A percentile compares a stretch with the other conserved stretches of the same genome.
phyloP scores from a whole-genome alignment of 2,888 invertebrate species.

The Xestobium rufovillosum region DNA sequence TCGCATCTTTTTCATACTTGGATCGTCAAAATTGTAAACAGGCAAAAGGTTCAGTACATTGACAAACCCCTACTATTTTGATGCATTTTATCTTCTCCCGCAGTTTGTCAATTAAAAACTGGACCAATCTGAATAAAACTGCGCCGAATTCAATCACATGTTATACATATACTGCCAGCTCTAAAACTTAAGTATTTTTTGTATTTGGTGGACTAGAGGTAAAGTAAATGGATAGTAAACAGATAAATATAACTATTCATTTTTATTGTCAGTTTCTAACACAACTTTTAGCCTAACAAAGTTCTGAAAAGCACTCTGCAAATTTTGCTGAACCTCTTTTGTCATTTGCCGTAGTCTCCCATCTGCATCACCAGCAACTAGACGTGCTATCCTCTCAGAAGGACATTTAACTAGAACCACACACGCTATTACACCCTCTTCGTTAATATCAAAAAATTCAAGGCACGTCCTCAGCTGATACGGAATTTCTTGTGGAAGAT shows the following conservation, averaged over 20 bases:
- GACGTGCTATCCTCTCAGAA: constrained; percentile 51
- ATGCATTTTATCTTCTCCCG: too few species aligned
- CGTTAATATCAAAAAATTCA: constrained; percentile 56
- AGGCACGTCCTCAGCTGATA: constrained; percentile 61
- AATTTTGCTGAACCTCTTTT: constrained; percentile 37
- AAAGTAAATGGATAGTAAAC: too few species aligned
- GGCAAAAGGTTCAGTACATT: too few species aligned
- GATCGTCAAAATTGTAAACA: too few species aligned
- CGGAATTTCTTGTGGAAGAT: constrained; percentile 78
- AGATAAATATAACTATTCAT: constrained; percentile 5
- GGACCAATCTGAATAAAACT: too few species aligned
- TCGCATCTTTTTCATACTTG: too few species aligned
- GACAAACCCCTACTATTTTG: too few species aligned
- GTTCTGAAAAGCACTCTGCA: constrained; percentile 37
- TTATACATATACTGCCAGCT: too few species aligned
- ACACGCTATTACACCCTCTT: constrained; percentile 48
- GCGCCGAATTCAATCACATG: too few species aligned
- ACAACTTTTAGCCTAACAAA: constrained; percentile 35
- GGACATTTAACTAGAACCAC: constrained; percentile 60
- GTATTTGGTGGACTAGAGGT: too few species aligned
- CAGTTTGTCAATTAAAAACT: too few species aligned
- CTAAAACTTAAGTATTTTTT: too few species aligned
- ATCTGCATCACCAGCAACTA: constrained; percentile 63
- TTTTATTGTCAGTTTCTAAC: constrained; percentile 21
- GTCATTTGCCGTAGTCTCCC: constrained; percentile 65